Evolutionary conservation across 2,888 invertebrate genomes (phyloP).

Genomic region (Drosophila parthenogenetica): DNA sequence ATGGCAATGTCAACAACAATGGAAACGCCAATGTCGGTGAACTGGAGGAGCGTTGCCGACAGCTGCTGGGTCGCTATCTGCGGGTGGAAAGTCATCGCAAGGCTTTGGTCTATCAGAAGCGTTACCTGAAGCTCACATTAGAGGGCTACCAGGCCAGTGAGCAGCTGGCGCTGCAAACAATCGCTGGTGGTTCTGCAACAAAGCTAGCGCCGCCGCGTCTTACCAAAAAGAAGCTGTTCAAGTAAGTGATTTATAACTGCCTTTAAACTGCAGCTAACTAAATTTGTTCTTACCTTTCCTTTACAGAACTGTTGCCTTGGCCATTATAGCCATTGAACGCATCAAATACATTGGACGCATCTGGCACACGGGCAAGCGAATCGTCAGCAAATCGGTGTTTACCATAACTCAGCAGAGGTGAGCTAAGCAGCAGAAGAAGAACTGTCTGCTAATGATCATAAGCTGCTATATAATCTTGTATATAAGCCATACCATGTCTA

Average conservation of each 20-base stretch:
- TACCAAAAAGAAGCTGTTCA: constrained; percentile 82
- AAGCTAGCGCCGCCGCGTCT: constrained; percentile 45
- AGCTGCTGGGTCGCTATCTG: constrained; percentile 89
- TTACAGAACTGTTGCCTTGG: constrained; percentile 86
- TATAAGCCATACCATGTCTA: constrained; percentile 46
- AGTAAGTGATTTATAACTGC: constrained; percentile 67
- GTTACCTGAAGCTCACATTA: constrained; percentile 91
- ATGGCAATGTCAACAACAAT: constrained; percentile 43
- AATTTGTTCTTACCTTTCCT: background rate
- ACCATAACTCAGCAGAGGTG: constrained; percentile 84
- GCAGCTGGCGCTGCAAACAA: constrained; percentile 74
- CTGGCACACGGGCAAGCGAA: constrained; percentile 88
- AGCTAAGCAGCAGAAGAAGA: constrained; percentile 31
- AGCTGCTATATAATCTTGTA: constrained; percentile 37
- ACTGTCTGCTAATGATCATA: constrained; percentile 2
- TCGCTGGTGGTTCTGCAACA: constrained; percentile 27
- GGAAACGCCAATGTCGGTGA: constrained; percentile 65
- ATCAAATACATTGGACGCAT: constrained; percentile 89
- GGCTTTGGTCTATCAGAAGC: constrained; percentile 95
- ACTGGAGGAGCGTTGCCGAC: constrained; percentile 86
- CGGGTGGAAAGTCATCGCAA: constrained; percentile 94
- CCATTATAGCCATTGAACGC: constrained; percentile 87
- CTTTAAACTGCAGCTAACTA: background rate
- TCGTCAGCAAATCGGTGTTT: constrained; percentile 86
- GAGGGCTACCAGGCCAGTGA: constrained; percentile 85